phyloP scores from a whole-genome alignment of 2,888 invertebrate species.

The Euclidia mi region DNA sequence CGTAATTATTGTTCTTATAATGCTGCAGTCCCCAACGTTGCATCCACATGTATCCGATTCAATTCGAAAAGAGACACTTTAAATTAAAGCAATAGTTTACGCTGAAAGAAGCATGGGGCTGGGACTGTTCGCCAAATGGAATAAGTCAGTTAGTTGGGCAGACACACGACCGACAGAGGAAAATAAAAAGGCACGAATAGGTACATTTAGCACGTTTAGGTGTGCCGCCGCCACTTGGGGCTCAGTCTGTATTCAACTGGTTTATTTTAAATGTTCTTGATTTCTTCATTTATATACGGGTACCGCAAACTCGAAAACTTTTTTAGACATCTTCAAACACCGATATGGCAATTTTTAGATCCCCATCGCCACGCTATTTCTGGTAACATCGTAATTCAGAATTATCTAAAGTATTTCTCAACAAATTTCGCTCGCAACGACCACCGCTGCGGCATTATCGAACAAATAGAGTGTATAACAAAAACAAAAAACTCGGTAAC shows the following conservation, averaged over 20 bases:
- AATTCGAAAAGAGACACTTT: slow-evolving; percentile 21
- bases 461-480: slow-evolving; percentile 16
- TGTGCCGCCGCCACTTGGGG: slow-evolving; percentile 40
- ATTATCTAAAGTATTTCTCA: slow-evolving; percentile 17
- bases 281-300: slow-evolving; percentile 43
- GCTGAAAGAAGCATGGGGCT: slow-evolving; percentile 28
- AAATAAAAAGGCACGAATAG: slow-evolving; percentile 49
- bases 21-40: slow-evolving; percentile 8
- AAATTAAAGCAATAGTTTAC: slow-evolving; percentile 32
- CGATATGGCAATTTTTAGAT: slow-evolving; percentile 28
- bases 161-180: slow-evolving; percentile 43
- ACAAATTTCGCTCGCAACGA: slow-evolving; percentile 16
- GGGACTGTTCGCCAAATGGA: slow-evolving; percentile 27
- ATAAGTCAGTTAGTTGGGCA: slow-evolving; percentile 47
- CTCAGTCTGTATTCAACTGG: slow-evolving; percentile 42
- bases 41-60: slow-evolving; percentile 6
- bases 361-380: slow-evolving; percentile 5
- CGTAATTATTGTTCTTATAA: slow-evolving; percentile 15
- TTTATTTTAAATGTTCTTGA: slow-evolving; percentile 54
- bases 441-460: slow-evolving; percentile 1
- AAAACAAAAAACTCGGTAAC: slow-evolving; percentile 22
- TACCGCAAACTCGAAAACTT: slow-evolving; percentile 23
- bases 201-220: slow-evolving; percentile 46
- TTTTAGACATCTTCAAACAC: slow-evolving; percentile 19
- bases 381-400: slow-evolving; percentile 12